A percentile compares a stretch with the other conserved stretches of the same genome.
phyloP scores from a whole-genome alignment of 2,797 vertebrate species.

The Meriones psammophilus region DNA sequence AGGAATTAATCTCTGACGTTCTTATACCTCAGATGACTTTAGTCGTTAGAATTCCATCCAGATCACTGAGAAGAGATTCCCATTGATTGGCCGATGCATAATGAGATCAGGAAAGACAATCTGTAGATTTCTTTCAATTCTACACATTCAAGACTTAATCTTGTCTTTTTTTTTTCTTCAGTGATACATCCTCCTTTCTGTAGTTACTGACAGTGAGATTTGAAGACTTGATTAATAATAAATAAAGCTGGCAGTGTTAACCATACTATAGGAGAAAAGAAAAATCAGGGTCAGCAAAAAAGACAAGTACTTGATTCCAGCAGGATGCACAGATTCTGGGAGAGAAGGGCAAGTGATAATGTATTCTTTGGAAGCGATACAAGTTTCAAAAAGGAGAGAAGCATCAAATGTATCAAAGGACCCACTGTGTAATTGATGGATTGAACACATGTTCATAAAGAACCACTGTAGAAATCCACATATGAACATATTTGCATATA shows the following conservation, averaged over 20 bases:
- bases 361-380: conserved; percentile 58
- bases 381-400: conserved; percentile 37
- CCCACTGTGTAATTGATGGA: background rate
- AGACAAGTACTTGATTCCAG: conserved; percentile 39
- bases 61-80: conserved; percentile 72
- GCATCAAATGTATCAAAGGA: background rate
- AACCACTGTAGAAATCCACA: background rate
- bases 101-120: conserved; percentile 69
- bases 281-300: conserved; percentile 67
- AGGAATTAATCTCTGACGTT: conserved; percentile 84
- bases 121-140: conserved; percentile 67
- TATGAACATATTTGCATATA: background rate
- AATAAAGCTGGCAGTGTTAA: conserved; percentile 60
- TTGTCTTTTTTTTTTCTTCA: conserved; percentile 72
- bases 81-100: conserved; percentile 78
- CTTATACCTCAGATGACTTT: conserved; percentile 62
- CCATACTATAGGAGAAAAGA: background rate
- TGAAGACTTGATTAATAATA: conserved; percentile 72
- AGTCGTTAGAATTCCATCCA: conserved; percentile 77
- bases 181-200: conserved; percentile 62
- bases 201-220: conserved; percentile 55
- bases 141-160: conserved; percentile 78
- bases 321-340: conserved; percentile 10
- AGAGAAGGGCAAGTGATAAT: conserved; percentile 51
- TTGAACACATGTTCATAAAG: background rate